phyloP scores from a whole-genome alignment of 2,797 vertebrate species.

The Tapera naevia region DNA sequence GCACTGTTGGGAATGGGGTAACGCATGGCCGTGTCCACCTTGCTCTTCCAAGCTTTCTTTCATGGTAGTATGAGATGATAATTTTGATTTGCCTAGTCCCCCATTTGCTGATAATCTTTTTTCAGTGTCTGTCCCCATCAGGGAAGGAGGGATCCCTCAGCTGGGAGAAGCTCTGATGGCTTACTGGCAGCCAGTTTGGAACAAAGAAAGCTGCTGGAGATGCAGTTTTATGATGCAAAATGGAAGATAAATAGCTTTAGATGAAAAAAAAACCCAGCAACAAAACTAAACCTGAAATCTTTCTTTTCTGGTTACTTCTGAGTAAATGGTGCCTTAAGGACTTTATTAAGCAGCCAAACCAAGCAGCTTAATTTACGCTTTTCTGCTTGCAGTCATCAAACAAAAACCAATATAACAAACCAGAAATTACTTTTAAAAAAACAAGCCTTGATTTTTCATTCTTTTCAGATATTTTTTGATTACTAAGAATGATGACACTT shows the following conservation, averaged over 20 bases:
- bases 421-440: background rate
- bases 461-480: background rate
- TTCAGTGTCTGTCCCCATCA: background rate
- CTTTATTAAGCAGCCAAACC: background rate
- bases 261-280: background rate
- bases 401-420: background rate
- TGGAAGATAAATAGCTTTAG: background rate
- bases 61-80: rapidly evolving
- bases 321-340: background rate
- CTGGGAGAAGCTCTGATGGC: background rate
- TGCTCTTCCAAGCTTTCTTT: rapidly evolving
- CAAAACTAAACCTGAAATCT: background rate
- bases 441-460: background rate
- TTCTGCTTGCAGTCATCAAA: background rate
- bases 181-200: background rate
- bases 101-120: background rate
- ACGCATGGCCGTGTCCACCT: background rate
- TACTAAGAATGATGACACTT: background rate
- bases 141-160: background rate
- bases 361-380: background rate
- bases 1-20: too few relatives aligned
- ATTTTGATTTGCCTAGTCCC: background rate
- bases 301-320: background rate
- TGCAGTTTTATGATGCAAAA: background rate
- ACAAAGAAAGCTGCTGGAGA: background rate